Evolutionary conservation across 2,113 vertebrate genomes (phyloP), one percentile per base, ranked within the genome.

Genomic region (Hepsetus odoe): DNA sequence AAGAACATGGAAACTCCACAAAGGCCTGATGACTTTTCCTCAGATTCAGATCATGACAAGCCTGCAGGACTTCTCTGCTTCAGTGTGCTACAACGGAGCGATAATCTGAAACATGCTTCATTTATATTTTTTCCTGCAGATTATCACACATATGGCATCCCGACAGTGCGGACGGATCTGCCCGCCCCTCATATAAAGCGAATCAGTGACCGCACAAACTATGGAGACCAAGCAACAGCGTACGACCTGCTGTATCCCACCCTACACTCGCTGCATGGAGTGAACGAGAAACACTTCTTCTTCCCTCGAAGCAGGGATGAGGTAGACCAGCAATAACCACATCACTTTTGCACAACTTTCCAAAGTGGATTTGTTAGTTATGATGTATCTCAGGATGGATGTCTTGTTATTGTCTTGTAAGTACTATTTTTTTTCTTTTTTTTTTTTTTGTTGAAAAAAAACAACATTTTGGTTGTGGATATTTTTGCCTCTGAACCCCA

Each of bases 171-270:
- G 46, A 90, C 85, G 0, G 95, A 97, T 83, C 80, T 96, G 69
- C 85, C 93, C 0, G 89, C 85, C 30, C 96, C 96, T 13, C 90
- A 28, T 28, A 80, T 94, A 83, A 90, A 80, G 38, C 87, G 88
- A 14, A 4, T 97, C 72, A 87, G 88, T 28, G 94, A 97, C 84
- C 87, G 49, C 4, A 92, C 62, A n/a, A 95, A 96, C 86, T 97
- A 97, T 3, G 94, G 95, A 0, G 94, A 96, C 5, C 72, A 89
- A 0, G 82, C 91, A 8, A 91, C 79, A 10, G 89, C 87, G 18
- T 89, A 87, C 44, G 83, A 89, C 0, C 55, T 96, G n/a, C 76
- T 98, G 0, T 74, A 89, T 53, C 96, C 96, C 3, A 91, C 93
- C 4, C 69, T 96, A 67, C 91, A 91, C 65, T 82, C 87, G 32